phyloP scores from a whole-genome alignment of 2,113 vertebrate genomes.

The Bos indicus region DNA sequence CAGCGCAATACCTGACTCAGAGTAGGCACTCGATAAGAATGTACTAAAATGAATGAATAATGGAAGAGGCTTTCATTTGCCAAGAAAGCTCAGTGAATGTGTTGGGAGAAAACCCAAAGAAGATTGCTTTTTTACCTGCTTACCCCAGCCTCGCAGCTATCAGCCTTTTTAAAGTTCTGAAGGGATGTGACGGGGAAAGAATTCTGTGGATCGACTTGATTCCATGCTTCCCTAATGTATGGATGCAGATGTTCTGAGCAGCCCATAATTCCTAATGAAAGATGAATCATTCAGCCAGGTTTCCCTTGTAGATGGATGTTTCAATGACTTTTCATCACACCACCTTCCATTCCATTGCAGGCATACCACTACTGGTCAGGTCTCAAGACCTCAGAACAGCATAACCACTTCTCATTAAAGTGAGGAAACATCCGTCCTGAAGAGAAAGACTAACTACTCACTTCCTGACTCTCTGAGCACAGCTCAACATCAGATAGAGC shows the following conservation, averaged over 20 bases:
- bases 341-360: background rate
- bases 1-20: background rate
- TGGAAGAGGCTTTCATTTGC: background rate
- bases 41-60: constrained; percentile 20
- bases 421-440: background rate
- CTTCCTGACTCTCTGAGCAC: background rate
- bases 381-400: background rate
- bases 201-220: background rate
- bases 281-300: background rate
- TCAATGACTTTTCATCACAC: background rate
- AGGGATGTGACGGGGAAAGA: background rate
- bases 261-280: background rate
- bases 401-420: background rate
- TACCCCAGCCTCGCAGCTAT: background rate
- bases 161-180: background rate
- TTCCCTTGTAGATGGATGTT: background rate
- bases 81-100: background rate
- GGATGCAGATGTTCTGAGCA: background rate
- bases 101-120: background rate
- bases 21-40: background rate
- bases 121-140: background rate
- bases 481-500: background rate
- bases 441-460: background rate
- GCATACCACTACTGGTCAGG: background rate
- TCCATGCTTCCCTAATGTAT: background rate